phyloP scores from a whole-genome alignment of 2,888 invertebrate species.

The Melieria crassipennis region DNA sequence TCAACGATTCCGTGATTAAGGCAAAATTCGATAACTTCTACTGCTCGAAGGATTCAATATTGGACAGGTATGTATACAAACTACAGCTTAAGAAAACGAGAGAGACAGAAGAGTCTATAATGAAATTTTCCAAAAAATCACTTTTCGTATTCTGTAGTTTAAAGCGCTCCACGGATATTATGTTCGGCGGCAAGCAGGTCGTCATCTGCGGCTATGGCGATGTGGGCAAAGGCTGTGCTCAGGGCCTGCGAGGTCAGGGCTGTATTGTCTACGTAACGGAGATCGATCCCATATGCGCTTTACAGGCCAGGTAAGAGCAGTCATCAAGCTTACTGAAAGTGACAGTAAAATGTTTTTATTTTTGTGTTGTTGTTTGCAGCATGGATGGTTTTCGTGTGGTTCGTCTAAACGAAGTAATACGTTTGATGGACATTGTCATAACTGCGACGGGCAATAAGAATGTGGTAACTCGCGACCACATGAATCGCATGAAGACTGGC shows the following conservation, averaged over 20 bases:
- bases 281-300: conserved; percentile 96
- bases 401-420: conserved; percentile 88
- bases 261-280: conserved; percentile 88
- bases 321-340: background rate
- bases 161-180: conserved; percentile 74
- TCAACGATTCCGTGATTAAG: conserved; percentile 90
- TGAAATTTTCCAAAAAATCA: conserved; percentile 23
- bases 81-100: background rate
- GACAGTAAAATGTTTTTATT: conserved; percentile 26
- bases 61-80: conserved; percentile 74
- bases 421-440: conserved; percentile 91
- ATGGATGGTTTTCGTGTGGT: conserved; percentile 97
- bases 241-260: conserved; percentile 91
- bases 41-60: conserved; percentile 89
- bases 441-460: conserved; percentile 97
- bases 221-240: conserved; percentile 95
- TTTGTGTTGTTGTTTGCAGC: conserved; percentile 37
- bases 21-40: conserved; percentile 97
- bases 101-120: too few species aligned
- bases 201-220: conserved; percentile 96
- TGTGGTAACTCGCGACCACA: conserved; percentile 91
- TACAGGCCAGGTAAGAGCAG: conserved; percentile 83
- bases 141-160: conserved; percentile 57
- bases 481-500: conserved; percentile 96
- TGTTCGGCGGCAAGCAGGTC: conserved; percentile 97